Conservation (phyloP, 2,888 invertebrate species). For the Oxystoma pomonae region DNA sequence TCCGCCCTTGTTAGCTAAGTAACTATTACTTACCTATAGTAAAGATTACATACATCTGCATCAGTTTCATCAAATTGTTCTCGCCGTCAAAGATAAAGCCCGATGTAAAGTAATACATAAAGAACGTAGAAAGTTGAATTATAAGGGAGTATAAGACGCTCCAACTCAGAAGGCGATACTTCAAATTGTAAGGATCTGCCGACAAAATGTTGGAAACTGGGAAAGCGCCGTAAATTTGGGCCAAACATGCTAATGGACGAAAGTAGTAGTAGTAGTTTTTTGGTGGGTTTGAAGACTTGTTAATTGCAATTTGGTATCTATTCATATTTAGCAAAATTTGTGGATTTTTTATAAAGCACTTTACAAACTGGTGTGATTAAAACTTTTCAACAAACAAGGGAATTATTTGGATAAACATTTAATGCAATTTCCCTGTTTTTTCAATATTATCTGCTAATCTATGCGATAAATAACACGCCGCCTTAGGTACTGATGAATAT, state of each 20-base stretch:
- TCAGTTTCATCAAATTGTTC: conserved; percentile 26
- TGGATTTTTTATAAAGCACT: too few relatives aligned
- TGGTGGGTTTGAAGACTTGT: neutral
- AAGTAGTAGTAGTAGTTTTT: neutral
- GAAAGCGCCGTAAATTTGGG: neutral
- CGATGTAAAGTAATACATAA: conserved; percentile 6
- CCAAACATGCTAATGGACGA: neutral
- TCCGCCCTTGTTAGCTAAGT: too few relatives aligned
- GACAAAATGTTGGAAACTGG: neutral
- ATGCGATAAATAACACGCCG: too few relatives aligned
- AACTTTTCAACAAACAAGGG: too few relatives aligned
- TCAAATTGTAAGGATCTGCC: neutral
- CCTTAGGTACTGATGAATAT: too few relatives aligned
- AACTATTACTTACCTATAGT: conserved; percentile 21
- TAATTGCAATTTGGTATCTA: neutral
- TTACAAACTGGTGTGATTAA: too few relatives aligned
- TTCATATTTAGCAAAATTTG: too few relatives aligned
- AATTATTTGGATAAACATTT: too few relatives aligned
- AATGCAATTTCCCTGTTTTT: too few relatives aligned
- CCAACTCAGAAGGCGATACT: neutral
- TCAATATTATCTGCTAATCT: too few relatives aligned
- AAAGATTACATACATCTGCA: conserved; percentile 27
- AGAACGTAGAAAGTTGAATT: neutral
- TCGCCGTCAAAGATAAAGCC: conserved; percentile 18
- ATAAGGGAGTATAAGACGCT: neutral